These are phyloP conservation scores for Osmerus eperlanus DNA, from an alignment of 2,113 vertebrate species.

Conservation along the genomic window DNA sequence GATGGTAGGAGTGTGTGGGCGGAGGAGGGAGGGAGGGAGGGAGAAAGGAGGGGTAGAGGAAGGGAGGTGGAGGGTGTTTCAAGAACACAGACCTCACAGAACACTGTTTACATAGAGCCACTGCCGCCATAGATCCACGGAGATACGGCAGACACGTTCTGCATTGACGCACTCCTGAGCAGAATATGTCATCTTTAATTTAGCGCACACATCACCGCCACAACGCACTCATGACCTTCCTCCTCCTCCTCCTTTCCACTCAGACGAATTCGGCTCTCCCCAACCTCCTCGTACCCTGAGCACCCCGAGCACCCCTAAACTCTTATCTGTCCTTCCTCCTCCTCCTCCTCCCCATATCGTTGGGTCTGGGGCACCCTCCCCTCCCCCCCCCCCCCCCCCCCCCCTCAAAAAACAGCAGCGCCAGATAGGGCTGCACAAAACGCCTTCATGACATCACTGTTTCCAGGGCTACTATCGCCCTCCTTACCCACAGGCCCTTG, in stretches of 20 bases:
- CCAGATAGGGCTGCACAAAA: conserved; percentile 33
- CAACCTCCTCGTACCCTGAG: conserved; percentile 1
- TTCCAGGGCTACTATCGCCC: conserved; percentile 61
- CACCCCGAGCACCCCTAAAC: background rate
- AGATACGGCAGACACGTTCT: conserved; percentile 35
- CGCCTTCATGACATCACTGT: conserved; percentile 58
- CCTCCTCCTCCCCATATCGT: too few species aligned
- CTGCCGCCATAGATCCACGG: conserved; percentile 31
- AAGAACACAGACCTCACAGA: conserved; percentile 18
- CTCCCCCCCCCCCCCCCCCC: conserved; percentile 8
- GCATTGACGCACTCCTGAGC: conserved; percentile 31
- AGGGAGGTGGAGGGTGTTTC: background rate
- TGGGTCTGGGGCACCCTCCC: too few species aligned
- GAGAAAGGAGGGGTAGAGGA: background rate
- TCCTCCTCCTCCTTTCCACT: conserved; percentile 17
- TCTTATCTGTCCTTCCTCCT: conserved; percentile 35
- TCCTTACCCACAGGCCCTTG: conserved; percentile 55
- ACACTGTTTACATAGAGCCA: conserved; percentile 33
- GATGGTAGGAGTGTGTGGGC: conserved; percentile 42
- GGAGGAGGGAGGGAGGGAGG: background rate
- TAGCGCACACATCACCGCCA: conserved; percentile 30
- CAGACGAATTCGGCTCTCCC: background rate
- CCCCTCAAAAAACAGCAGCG: conserved; percentile 28
- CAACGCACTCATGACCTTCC: conserved; percentile 30
- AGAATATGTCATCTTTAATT: conserved; percentile 30